phyloP scores from a whole-genome alignment of 2,113 vertebrate genomes.

The Alaudala cheleensis region DNA sequence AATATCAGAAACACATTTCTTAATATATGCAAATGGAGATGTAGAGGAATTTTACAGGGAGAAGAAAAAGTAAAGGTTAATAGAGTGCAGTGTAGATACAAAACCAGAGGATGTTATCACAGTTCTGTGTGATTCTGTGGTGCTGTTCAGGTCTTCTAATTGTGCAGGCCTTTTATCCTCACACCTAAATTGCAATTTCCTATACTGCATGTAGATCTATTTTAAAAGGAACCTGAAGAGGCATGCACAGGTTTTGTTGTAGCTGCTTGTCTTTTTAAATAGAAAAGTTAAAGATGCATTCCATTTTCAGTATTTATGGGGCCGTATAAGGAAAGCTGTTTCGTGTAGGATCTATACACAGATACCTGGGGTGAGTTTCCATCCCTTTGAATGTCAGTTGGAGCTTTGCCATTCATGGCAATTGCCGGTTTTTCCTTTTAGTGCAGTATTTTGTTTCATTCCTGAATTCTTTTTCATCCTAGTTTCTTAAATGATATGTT shows the following conservation, averaged over 20 bases:
- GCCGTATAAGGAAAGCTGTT: neutral
- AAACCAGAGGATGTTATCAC: neutral
- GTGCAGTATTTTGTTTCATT: neutral
- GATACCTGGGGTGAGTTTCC: neutral
- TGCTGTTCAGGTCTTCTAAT: neutral
- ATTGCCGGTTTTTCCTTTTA: neutral
- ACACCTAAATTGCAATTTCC: neutral
- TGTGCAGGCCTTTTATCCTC: neutral
- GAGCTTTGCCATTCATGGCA: neutral
- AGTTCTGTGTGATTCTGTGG: neutral
- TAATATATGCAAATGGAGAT: neutral
- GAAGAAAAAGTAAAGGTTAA: neutral
- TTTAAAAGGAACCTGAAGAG: conserved; percentile 1
- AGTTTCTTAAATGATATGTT: neutral
- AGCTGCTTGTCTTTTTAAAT: neutral
- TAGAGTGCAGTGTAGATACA: neutral
- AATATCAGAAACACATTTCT: neutral
- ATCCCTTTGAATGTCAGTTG: neutral
- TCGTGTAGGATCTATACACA: neutral
- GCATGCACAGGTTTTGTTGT: neutral
- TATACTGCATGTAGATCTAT: neutral
- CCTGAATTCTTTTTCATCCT: neutral
- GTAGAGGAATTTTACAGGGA: neutral
- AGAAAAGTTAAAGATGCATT: neutral
- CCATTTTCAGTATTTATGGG: neutral